Percentiles rank a stretch among this genome's conserved stretches.
These are phyloP conservation scores for Hydropsyche betteni DNA, from an alignment of 2,888 invertebrate species.

Conservation along the genomic window DNA sequence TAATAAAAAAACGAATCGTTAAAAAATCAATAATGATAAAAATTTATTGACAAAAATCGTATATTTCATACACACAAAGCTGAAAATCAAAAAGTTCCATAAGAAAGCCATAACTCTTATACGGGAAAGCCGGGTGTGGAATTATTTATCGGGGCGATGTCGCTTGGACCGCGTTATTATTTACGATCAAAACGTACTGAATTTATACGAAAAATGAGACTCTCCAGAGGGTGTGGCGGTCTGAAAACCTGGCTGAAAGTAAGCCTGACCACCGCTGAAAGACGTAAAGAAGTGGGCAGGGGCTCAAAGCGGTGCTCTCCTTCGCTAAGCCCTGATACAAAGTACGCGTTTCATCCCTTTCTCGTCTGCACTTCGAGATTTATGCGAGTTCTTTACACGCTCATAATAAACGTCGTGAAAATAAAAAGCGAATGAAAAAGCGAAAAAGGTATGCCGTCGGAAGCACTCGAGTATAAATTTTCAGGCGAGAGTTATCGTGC, in stretches of 20 bases:
- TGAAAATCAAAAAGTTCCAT: not conserved
- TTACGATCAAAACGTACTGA: conserved; percentile 39
- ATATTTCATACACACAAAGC: too few relatives aligned
- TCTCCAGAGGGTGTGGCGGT: not conserved
- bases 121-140: conserved; percentile 17
- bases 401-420: too few relatives aligned
- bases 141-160: conserved; percentile 41
- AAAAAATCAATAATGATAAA: too few relatives aligned
- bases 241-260: too few relatives aligned
- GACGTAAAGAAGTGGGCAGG: conserved; percentile 9
- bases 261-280: not conserved
- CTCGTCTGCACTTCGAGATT: conserved; percentile 1
- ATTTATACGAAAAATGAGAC: conserved; percentile 38
- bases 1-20: too few relatives aligned
- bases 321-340: conserved; percentile 6
- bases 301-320: not conserved
- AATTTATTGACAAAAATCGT: too few relatives aligned
- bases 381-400: too few relatives aligned
- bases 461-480: not conserved
- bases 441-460: too few relatives aligned
- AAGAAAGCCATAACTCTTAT: conserved; percentile 1
- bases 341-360: conserved; percentile 6
- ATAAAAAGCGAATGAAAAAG: too few relatives aligned
- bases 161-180: conserved; percentile 41
- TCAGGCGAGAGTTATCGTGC: not conserved